phyloP scores from a whole-genome alignment of 2,888 invertebrate genomes.

The Latheticus oryzae region DNA sequence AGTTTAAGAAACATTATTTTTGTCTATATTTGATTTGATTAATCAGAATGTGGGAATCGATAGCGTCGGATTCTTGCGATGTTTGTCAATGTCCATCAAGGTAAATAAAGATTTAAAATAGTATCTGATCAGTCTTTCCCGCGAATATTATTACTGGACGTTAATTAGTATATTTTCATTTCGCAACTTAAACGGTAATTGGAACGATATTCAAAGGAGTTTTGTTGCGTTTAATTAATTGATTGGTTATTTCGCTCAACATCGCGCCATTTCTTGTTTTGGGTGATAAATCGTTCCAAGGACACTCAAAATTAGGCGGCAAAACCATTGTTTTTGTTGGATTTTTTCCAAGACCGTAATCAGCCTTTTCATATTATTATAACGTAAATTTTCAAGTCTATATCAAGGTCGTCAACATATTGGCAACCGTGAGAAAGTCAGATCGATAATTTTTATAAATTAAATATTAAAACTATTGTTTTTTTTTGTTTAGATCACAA shows the following conservation, averaged over 20 bases:
- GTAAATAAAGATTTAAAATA: too few relatives aligned
- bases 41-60: slow-evolving; percentile 61
- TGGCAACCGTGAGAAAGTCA: too few relatives aligned
- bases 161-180: too few relatives aligned
- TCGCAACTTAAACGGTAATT: too few relatives aligned
- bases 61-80: slow-evolving; percentile 61
- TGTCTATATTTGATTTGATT: slow-evolving; percentile 12
- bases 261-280: too few relatives aligned
- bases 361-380: slow-evolving; percentile 4
- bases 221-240: neutral
- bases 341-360: slow-evolving; percentile 5
- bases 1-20: slow-evolving; percentile 18
- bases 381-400: too few relatives aligned
- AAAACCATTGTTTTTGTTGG: slow-evolving; percentile 10
- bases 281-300: slow-evolving; percentile 36
- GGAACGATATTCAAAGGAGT: too few relatives aligned
- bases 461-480: neutral
- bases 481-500: slow-evolving; percentile 32
- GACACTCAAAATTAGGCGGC: slow-evolving; percentile 37
- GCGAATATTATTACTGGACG: too few relatives aligned
- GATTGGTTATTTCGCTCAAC: neutral
- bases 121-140: too few relatives aligned
- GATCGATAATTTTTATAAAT: too few relatives aligned
- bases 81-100: slow-evolving; percentile 65
- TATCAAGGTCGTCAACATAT: neutral